A percentile compares a stretch with the other conserved stretches of the same genome.
Conservation (phyloP, 1,140 invertebrate species). For the Rhynchophorus ferrugineus region DNA sequence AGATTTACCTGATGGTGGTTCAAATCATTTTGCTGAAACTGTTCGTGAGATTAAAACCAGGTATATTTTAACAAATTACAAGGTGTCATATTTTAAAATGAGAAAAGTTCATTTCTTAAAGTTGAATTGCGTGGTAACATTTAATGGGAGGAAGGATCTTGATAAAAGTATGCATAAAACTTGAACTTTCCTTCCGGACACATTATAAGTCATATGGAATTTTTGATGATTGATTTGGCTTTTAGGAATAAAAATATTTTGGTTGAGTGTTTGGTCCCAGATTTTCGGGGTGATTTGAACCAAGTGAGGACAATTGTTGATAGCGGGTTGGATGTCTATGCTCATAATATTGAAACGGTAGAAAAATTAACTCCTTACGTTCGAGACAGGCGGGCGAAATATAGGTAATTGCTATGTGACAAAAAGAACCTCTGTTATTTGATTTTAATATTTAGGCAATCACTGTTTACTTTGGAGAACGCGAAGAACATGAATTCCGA, state of each 20-base stretch:
- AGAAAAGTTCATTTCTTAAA: no score
- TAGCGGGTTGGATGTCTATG: constrained; percentile 88
- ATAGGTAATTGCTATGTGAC: constrained; percentile 45
- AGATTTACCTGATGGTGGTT: constrained; percentile 88
- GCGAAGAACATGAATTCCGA: constrained; percentile 74
- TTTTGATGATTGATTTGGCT: constrained; percentile 13
- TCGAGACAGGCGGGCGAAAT: constrained; percentile 79
- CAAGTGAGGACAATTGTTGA: constrained; percentile 70
- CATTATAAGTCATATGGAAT: neutral
- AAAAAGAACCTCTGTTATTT: no score
- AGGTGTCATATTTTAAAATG: no score
- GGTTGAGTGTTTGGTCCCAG: constrained; percentile 95
- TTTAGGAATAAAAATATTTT: constrained; percentile 74
- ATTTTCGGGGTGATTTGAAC: constrained; percentile 81
- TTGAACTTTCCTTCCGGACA: neutral
- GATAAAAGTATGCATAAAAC: neutral
- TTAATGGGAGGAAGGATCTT: no score
- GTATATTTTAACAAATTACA: no score
- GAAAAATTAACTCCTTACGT: constrained; percentile 83
- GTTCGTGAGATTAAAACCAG: constrained; percentile 69
- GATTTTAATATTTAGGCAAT: constrained; percentile 67
- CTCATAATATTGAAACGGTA: constrained; percentile 96
- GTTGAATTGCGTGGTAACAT: no score
- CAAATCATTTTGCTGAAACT: constrained; percentile 85
- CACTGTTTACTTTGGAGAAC: constrained; percentile 69